Percentiles rank a stretch among this genome's conserved stretches.
phyloP scores from a whole-genome alignment of 2,888 invertebrate species.

The Listrodromus nycthemerus region DNA sequence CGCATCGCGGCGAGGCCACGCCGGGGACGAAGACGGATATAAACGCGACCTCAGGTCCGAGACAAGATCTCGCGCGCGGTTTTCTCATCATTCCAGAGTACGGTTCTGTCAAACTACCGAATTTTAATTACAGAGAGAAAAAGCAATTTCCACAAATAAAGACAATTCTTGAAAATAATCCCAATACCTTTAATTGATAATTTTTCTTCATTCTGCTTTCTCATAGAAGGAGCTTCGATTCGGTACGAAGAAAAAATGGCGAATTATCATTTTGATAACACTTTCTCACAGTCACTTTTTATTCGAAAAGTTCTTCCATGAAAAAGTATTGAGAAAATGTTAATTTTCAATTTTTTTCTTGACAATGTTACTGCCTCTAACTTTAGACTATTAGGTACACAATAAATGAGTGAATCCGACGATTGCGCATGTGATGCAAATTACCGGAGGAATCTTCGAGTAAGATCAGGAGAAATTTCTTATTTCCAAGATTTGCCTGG shows the following conservation, averaged over 20 bases:
- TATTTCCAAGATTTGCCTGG: slow-evolving; percentile 32
- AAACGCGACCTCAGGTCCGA: slow-evolving; percentile 58
- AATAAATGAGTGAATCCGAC: too few relatives aligned
- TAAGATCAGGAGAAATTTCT: neutral
- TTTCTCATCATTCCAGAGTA: neutral
- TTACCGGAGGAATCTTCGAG: neutral
- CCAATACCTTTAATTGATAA: too few relatives aligned
- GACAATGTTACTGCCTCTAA: too few relatives aligned
- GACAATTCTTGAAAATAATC: neutral
- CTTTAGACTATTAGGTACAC: too few relatives aligned
- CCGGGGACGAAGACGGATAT: slow-evolving; percentile 75
- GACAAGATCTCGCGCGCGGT: slow-evolving; percentile 34
- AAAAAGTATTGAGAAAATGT: neutral
- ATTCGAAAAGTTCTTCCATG: neutral
- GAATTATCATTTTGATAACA: neutral
- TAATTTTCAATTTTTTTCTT: too few relatives aligned
- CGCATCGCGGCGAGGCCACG: slow-evolving; percentile 73
- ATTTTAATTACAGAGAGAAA: neutral
- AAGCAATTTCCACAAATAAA: neutral
- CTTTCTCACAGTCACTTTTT: too few relatives aligned
- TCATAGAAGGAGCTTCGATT: too few relatives aligned
- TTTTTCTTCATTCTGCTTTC: too few relatives aligned
- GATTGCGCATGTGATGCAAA: neutral
- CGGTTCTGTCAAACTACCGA: neutral
- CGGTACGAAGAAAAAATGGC: too few relatives aligned